Evolutionary conservation across 2,113 vertebrate species (phyloP).

Genomic region (Labeo catla): DNA sequence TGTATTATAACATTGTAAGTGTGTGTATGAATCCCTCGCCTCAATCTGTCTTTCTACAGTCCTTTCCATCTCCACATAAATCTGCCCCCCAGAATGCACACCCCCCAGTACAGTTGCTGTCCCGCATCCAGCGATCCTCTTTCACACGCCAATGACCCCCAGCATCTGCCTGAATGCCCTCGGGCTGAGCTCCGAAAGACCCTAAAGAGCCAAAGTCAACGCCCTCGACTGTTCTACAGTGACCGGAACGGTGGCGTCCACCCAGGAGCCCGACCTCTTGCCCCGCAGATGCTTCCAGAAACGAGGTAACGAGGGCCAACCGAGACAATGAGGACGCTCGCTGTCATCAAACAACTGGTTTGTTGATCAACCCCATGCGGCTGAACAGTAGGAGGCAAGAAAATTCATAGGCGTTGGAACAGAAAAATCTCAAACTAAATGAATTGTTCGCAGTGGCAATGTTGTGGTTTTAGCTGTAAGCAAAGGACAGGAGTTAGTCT

Average conservation of each 20-base stretch:
- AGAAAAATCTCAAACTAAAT: neutral
- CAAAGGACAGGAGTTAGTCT: conserved; percentile 41
- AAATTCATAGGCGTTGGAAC: neutral
- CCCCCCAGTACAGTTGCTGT: neutral
- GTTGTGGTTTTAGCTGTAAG: conserved; percentile 32
- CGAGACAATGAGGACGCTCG: neutral
- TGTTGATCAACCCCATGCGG: neutral
- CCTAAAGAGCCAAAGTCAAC: conserved; percentile 34
- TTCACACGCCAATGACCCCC: conserved; percentile 15
- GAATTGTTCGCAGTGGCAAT: conserved; percentile 22
- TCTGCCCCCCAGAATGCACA: neutral
- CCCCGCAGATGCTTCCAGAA: conserved; percentile 33
- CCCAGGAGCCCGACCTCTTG: conserved; percentile 32
- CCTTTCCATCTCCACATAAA: neutral
- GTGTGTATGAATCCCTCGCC: neutral
- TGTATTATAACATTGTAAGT: neutral
- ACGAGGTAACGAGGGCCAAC: neutral
- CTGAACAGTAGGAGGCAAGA: neutral
- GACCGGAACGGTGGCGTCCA: conserved; percentile 19
- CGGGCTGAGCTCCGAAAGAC: conserved; percentile 35
- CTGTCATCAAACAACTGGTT: neutral
- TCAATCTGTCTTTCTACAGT: neutral
- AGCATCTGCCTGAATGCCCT: conserved; percentile 43
- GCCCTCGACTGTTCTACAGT: neutral
- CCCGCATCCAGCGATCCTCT: conserved; percentile 19